These are phyloP conservation scores for Mionectes macconnelli DNA, from an alignment of 2,113 vertebrate genomes.

Conservation along the genomic window DNA sequence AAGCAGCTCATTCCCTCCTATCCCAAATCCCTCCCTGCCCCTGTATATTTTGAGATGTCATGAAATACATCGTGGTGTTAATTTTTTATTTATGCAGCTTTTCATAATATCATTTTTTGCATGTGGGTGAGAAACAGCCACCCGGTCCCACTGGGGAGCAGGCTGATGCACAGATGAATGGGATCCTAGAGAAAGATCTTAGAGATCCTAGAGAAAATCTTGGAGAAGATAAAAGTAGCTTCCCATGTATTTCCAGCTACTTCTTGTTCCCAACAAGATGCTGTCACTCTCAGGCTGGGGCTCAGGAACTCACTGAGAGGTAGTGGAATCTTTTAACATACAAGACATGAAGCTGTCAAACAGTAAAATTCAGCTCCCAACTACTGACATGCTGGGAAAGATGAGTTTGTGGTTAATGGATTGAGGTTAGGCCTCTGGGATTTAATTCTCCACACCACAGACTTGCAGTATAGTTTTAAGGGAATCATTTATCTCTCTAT, in stretches of 20 bases:
- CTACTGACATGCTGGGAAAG: background rate
- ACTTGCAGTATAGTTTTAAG: background rate
- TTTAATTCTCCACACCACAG: background rate
- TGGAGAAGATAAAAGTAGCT: background rate
- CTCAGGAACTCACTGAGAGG: background rate
- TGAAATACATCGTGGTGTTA: background rate
- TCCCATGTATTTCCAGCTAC: background rate
- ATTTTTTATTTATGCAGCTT: background rate
- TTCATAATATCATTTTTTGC: background rate
- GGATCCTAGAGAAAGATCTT: background rate
- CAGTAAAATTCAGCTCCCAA: background rate
- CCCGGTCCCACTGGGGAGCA: background rate
- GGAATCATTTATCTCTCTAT: background rate
- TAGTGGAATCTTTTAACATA: background rate
- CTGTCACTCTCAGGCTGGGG: background rate
- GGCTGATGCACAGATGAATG: background rate
- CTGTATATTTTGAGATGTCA: background rate
- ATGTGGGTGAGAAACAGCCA: background rate
- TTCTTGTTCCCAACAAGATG: background rate
- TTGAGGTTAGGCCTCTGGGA: background rate
- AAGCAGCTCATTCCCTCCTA: background rate
- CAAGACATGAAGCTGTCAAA: background rate
- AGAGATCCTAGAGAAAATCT: background rate
- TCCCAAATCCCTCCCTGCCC: background rate
- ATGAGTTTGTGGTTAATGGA: background rate